Base-by-base conservation (phyloP, 2,797 vertebrate species). In the Carduelis carduelis region DNA sequence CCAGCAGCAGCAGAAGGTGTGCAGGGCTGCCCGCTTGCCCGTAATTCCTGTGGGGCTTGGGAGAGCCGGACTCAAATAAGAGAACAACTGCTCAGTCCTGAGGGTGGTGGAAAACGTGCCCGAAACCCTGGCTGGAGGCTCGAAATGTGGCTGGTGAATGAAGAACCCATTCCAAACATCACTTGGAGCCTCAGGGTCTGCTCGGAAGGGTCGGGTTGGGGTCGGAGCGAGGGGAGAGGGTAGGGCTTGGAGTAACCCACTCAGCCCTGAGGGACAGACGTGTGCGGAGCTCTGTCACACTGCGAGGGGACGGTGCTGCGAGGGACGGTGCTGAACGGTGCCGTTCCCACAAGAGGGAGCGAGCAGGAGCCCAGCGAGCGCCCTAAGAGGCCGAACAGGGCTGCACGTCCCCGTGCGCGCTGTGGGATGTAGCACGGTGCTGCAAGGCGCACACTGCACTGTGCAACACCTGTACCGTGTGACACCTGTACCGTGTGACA, bases 21-120 rank as follows among this genome's bases (percentile, higher is more conserved):
- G 14, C 32, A 5, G 22, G 24, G 30, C 47, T 60, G 53, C 4
- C 34, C 0, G 0, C 24, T 43, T 14, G 37, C 9, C 26, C 1
- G 0, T 7, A 32, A 14, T 19, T 28, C 35, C 30, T 8, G 14
- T 1, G 12, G 39, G 23, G 7, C 9, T 28, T 6, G 41, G 6
- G 12, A 39, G 34, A 87, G 32, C n/a, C 0, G 0, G 18, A 16
- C 14, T n/a, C 6, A 27, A 46, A 20, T 4, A 8, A 2, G 2
- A n/a, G 30, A 70, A 23, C 50, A 70, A 23, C 50, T 24, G 16
- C 37, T 11, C 37, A 1, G 12, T 16, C 12, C 68, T 70, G 0
- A 9, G 19, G 27, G 39, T 0, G 7, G 12, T 9, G 50, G 64
- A 30, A 79, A 86, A 53, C 0, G 20, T 19, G 23, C 12, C 46